Conservation (phyloP, 2,888 invertebrate species). For the Drosophila peninsularis region DNA sequence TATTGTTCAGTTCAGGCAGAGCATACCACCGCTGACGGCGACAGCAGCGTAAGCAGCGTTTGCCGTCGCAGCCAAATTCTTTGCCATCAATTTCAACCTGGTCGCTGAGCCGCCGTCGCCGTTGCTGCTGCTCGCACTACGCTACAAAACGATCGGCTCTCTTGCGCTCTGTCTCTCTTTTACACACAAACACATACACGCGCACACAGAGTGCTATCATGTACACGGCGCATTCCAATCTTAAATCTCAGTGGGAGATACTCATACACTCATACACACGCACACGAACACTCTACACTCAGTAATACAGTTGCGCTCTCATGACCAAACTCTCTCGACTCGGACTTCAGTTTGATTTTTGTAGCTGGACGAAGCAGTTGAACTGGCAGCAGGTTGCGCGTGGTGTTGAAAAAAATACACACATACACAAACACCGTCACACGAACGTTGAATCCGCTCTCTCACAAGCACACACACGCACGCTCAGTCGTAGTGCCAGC, state of each 20-base stretch:
- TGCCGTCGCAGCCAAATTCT: slow-evolving; percentile 62
- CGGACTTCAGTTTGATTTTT: slow-evolving; percentile 80
- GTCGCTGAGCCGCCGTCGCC: slow-evolving; percentile 48
- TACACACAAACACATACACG: slow-evolving; percentile 12
- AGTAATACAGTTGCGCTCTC: slow-evolving; percentile 58
- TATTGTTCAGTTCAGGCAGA: slow-evolving; percentile 12
- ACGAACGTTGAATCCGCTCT: slow-evolving; percentile 11
- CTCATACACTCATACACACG: slow-evolving; percentile 25
- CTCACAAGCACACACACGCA: slow-evolving; percentile 23
- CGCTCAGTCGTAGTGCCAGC: slow-evolving; percentile 42
- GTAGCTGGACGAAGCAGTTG: slow-evolving; percentile 81
- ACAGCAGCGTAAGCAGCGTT: slow-evolving; percentile 31
- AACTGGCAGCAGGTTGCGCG: slow-evolving; percentile 64
- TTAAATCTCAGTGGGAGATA: slow-evolving; percentile 78
- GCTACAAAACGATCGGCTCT: slow-evolving; percentile 56
- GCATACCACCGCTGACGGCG: slow-evolving; percentile 45
- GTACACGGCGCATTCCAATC: slow-evolving; percentile 79
- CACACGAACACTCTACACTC: slow-evolving; percentile 24
- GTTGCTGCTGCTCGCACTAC: slow-evolving; percentile 19
- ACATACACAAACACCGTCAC: slow-evolving; percentile 25
- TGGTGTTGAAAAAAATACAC: slow-evolving; percentile 37
- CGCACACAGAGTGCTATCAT: slow-evolving; percentile 55
- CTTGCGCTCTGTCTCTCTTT: slow-evolving; percentile 28
- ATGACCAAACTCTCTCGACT: slow-evolving; percentile 55
- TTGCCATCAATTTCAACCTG: slow-evolving; percentile 66